Evolutionary conservation across 1,140 invertebrate genomes (phyloP).

Genomic region (Philaenus spumarius): DNA sequence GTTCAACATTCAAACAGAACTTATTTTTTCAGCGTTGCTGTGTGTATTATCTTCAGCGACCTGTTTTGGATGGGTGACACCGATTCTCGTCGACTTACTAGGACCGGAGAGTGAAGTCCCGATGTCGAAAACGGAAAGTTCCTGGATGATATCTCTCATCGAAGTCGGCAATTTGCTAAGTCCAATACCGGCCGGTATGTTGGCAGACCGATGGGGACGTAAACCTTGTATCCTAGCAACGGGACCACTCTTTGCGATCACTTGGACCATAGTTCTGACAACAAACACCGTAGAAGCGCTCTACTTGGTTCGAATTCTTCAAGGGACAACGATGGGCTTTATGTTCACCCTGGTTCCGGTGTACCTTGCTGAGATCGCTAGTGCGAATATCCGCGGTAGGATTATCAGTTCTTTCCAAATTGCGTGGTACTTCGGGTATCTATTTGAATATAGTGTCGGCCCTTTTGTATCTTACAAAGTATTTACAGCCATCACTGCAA

Average conservation of each 20-base stretch:
- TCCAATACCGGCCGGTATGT: constrained; percentile 28
- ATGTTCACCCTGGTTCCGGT: constrained; percentile 46
- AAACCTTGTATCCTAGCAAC: constrained; percentile 60
- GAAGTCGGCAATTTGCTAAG: constrained; percentile 27
- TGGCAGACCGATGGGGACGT: constrained; percentile 68
- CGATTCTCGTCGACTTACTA: constrained; percentile 47
- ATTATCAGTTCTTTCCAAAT: constrained; percentile 61
- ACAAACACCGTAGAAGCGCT: background rate
- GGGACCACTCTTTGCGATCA: constrained; percentile 42
- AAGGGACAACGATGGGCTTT: constrained; percentile 56
- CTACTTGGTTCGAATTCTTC: constrained; percentile 20
- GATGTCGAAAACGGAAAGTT: constrained; percentile 47
- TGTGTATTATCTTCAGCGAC: constrained; percentile 38
- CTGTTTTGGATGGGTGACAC: constrained; percentile 49
- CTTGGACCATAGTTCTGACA: constrained; percentile 47
- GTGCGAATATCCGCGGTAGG: constrained; percentile 51
- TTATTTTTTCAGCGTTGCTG: constrained; percentile 38
- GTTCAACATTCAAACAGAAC: too few species aligned
- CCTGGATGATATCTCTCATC: constrained; percentile 18
- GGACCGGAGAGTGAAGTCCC: constrained; percentile 42
- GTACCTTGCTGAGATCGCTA: constrained; percentile 58
- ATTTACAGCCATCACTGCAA: constrained; percentile 55
- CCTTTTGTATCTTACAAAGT: constrained; percentile 58
- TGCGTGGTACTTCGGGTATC: constrained; percentile 62
- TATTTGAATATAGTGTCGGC: constrained; percentile 68